phyloP scores from a whole-genome alignment of 2,113 vertebrate genomes.

The Callocephalon fimbriatum region DNA sequence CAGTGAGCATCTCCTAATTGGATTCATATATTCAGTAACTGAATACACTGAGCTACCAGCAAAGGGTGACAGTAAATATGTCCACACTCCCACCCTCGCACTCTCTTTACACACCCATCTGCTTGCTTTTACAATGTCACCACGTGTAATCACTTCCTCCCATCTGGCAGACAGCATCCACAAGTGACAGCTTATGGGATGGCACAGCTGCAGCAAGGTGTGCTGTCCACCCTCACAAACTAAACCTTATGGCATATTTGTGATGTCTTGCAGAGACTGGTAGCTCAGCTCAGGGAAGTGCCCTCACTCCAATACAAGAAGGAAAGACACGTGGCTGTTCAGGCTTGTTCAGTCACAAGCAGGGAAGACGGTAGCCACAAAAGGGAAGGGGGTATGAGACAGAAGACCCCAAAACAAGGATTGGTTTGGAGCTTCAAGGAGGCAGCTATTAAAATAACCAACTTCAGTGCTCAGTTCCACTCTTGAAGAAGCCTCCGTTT shows the following conservation, averaged over 20 bases:
- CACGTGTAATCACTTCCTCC: rapidly evolving
- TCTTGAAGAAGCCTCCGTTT: neutral
- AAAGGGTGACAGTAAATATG: rapidly evolving
- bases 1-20: neutral
- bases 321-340: neutral
- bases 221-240: neutral
- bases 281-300: neutral
- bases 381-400: neutral
- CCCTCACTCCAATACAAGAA: neutral
- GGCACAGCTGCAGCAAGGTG: neutral
- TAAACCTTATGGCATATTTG: neutral
- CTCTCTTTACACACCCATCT: neutral
- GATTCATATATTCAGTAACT: neutral
- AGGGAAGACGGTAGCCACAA: neutral
- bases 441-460: neutral
- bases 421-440: neutral
- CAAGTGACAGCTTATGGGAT: neutral
- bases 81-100: rapidly evolving
- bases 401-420: neutral
- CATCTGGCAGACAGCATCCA: neutral
- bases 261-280: neutral
- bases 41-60: neutral
- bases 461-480: neutral
- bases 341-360: neutral
- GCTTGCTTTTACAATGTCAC: neutral